These are phyloP conservation scores for Chiloscyllium punctatum DNA, from an alignment of 2,797 vertebrate species.

Conservation along the genomic window DNA sequence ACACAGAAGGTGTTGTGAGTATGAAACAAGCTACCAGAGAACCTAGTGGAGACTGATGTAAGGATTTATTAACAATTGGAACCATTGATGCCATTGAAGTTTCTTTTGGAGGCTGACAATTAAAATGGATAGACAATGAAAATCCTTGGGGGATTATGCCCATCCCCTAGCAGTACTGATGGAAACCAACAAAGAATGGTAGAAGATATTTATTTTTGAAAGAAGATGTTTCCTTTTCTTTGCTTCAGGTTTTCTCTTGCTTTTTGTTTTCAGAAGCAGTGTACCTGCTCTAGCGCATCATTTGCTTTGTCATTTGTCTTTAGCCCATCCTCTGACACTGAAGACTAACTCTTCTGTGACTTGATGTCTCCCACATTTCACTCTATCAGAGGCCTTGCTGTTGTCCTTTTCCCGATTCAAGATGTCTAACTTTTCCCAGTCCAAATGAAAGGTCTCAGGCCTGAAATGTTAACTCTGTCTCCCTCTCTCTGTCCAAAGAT, in stretches of 20 bases:
- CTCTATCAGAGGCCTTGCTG: background rate
- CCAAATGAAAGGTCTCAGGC: background rate
- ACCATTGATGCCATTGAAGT: background rate
- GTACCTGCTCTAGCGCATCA: background rate
- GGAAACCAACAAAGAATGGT: background rate
- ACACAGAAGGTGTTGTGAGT: too few relatives aligned
- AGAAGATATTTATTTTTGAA: background rate
- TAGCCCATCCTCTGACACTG: background rate
- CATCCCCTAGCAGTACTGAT: background rate
- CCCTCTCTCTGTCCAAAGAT: background rate
- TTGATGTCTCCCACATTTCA: background rate
- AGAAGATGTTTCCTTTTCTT: background rate
- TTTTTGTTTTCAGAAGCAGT: background rate
- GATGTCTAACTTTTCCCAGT: background rate
- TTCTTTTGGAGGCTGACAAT: background rate
- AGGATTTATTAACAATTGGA: background rate
- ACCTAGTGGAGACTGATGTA: too few relatives aligned
- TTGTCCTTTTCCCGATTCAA: background rate
- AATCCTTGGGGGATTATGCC: background rate
- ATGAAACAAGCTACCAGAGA: too few relatives aligned
- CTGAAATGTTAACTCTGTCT: background rate
- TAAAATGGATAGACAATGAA: background rate
- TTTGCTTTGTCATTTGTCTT: background rate
- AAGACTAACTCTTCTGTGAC: background rate
- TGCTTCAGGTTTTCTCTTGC: background rate